These are phyloP conservation scores for Nephrotoma guestfalica DNA, from an alignment of 2,888 invertebrate species.

Conservation along the genomic window DNA sequence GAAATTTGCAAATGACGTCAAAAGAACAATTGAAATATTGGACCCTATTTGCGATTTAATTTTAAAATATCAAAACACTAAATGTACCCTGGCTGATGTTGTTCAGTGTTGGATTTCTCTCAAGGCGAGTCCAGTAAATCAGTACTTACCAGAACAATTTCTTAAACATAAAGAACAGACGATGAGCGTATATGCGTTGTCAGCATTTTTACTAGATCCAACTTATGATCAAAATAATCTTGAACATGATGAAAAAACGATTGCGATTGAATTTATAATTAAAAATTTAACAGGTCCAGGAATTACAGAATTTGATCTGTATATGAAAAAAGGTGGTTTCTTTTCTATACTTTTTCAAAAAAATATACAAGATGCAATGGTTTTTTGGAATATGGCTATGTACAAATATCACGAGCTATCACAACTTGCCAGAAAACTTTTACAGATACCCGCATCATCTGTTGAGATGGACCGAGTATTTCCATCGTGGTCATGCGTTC, in stretches of 20 bases:
- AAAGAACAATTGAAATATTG: neutral
- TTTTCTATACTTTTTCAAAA: neutral
- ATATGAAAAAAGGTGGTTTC: neutral
- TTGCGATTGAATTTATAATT: neutral
- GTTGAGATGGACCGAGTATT: constrained; percentile 3
- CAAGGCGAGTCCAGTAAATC: neutral
- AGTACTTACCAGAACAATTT: neutral
- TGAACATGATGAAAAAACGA: neutral
- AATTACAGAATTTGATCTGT: neutral
- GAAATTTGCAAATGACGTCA: neutral
- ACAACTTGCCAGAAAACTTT: constrained; percentile 5
- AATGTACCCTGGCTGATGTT: neutral
- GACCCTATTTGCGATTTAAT: neutral
- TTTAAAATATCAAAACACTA: neutral
- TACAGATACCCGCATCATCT: constrained; percentile 7
- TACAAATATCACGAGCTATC: constrained; percentile 6
- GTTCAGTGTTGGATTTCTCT: neutral
- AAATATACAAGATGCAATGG: neutral
- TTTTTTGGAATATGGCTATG: constrained; percentile 5
- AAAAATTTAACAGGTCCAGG: neutral
- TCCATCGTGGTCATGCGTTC: constrained; percentile 5
- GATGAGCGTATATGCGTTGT: neutral
- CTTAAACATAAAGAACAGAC: neutral
- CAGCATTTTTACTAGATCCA: neutral
- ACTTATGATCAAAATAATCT: neutral